Evolutionary conservation across 2,888 invertebrate genomes (phyloP), one percentile per base, ranked within the genome.

Genomic region (Erebia ligea): DNA sequence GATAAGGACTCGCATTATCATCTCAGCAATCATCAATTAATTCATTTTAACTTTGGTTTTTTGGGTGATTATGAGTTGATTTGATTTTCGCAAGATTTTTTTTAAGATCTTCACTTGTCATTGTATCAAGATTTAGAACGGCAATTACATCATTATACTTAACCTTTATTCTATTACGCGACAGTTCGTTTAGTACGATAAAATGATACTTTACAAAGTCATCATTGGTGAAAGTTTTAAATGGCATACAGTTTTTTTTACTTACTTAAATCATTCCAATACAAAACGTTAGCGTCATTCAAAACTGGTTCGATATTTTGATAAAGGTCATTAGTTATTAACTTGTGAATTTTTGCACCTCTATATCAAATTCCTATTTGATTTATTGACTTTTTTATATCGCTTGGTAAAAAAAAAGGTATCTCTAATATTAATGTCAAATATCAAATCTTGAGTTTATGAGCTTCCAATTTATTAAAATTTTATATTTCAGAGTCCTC

Each of bases 161-260:
- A n/a, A 48, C 48, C 25, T 48, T 48, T 19, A 61, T 45, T 48
- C 13, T 21, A 62, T 48, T 21, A 62, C 48, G 9, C 62, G 13
- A 21, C 62, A 21, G 21, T 9, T 61, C 21, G 17, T 45, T 15
- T 15, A 19, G 61, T 19, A 48, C 15, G 2, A 17, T 17, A 59
- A 59, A 59, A 42, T 57, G 13, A 62, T 48, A 45, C 6, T 62
- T 62, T 21, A 19, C 11, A 13, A 54, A 21, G 9, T 21, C 21
- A 59, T 62, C 62, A 21, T 21, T 15, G 19, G 62, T 19, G 62
- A 62, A 62, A 62, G 62, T 62, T 48, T 45, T 10, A 19, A 17
- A 17, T 10, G 17, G 13, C 19, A 42, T 19, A 11, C 1, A 21
- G 3, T 15, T 13, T 58, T 15, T 34, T 59, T 40, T 3, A 6